phyloP scores from a whole-genome alignment of 2,888 invertebrate genomes.

The Synanthedon andrenaeformis region DNA sequence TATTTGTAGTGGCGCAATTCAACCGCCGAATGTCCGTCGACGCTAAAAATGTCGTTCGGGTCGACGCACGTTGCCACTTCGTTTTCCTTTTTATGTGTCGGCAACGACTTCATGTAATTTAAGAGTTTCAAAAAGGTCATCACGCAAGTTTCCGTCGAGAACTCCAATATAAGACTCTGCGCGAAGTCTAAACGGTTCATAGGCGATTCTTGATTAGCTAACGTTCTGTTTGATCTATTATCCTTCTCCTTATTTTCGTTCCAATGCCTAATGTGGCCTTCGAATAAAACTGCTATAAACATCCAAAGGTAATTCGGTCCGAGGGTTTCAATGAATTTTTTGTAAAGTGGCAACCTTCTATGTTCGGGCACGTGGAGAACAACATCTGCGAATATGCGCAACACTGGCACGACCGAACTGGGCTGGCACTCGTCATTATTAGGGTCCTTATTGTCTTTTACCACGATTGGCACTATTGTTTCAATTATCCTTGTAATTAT shows the following conservation, averaged over 20 bases:
- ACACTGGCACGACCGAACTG: constrained; percentile 72
- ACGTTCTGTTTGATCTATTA: constrained; percentile 28
- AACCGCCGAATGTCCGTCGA: constrained; percentile 75
- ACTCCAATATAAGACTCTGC: constrained; percentile 75
- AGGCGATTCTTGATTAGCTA: constrained; percentile 54
- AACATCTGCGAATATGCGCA: constrained; percentile 92
- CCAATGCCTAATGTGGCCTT: constrained; percentile 75
- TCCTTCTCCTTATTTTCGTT: constrained; percentile 55
- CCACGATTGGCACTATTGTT: constrained; percentile 88
- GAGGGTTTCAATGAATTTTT: constrained; percentile 81
- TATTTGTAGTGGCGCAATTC: constrained; percentile 89
- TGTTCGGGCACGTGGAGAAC: constrained; percentile 94
- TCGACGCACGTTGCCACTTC: constrained; percentile 46
- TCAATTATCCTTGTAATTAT: constrained; percentile 91
- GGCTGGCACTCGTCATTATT: constrained; percentile 45
- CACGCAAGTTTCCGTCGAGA: constrained; percentile 73
- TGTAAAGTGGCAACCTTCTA: constrained; percentile 83
- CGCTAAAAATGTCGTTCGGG: constrained; percentile 71
- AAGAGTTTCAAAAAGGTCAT: constrained; percentile 76
- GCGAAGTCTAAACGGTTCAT: constrained; percentile 76
- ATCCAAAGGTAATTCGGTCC: constrained; percentile 76
- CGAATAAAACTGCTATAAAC: constrained; percentile 78
- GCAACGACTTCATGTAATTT: constrained; percentile 74
- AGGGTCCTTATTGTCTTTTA: constrained; percentile 57
- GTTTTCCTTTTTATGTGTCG: constrained; percentile 72